phyloP scores from a whole-genome alignment of 2,797 vertebrate species.

The Lepilemur ruficaudatus region DNA sequence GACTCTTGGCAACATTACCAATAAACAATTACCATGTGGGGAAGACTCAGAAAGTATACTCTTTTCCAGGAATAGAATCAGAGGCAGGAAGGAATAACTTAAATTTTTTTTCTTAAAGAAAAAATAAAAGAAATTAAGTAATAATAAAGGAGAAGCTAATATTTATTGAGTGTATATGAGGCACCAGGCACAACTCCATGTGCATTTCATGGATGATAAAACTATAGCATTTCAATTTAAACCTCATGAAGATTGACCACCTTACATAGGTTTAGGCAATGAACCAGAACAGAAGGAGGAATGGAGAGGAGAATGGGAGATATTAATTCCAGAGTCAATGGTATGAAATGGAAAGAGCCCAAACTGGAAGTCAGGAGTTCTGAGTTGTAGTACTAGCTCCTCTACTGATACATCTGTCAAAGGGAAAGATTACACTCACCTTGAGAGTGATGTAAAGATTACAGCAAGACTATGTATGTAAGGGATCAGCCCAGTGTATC shows the following conservation, averaged over 20 bases:
- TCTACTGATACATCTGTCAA: neutral
- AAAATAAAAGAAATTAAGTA: neutral
- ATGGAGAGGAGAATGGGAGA: neutral
- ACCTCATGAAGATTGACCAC: neutral
- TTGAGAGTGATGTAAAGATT: neutral
- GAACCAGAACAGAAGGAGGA: neutral
- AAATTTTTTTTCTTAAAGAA: neutral
- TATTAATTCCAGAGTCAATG: neutral
- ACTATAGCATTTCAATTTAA: neutral
- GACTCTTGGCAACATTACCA: neutral
- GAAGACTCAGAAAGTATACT: neutral
- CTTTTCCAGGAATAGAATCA: neutral
- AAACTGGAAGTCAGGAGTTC: neutral
- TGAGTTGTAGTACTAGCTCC: neutral
- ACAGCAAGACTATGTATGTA: neutral
- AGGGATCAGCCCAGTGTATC: neutral
- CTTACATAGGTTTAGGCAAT: neutral
- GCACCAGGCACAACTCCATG: neutral
- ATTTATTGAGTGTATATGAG: neutral
- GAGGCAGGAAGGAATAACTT: neutral
- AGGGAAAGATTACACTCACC: neutral
- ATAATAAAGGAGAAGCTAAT: neutral
- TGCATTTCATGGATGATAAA: neutral
- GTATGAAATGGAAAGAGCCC: neutral
- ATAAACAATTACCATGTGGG: neutral